Base-by-base conservation (phyloP, 1,140 invertebrate species). In the Leptopilina boulardi region DNA sequence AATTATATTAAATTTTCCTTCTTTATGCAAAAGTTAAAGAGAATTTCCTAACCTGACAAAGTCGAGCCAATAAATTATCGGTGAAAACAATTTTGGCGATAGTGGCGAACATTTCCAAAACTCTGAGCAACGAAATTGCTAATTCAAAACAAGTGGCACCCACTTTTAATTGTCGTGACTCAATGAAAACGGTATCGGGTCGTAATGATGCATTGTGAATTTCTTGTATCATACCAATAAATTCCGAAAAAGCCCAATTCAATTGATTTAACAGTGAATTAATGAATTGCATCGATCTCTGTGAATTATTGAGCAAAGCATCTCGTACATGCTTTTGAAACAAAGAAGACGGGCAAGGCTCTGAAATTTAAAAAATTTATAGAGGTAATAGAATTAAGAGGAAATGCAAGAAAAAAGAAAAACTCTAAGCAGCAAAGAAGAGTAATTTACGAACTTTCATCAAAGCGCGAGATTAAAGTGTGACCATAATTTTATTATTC, bases 171-270 rank as follows among this genome's bases (percentile, higher is more conserved):
- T 97, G 96, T 26, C 96, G 92, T 0, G 94, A 93, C 80, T 97
- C 96, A n/a, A 94, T 93, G 79, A 93, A 93, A 79, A 87, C 93
- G 87, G 89, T 93, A 92, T 90, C 95, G 90, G 89, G 95, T 93
- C 94, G 95, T 71, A 78, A 87, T 47, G 84, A 89, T 18, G 87
- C 81, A 77, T 87, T 88, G 38, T 89, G 86, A 82, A 97, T 96
- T 92, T 97, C 96, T 89, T 97, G 96, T 77, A 97, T 91, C 92
- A 97, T 94, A 18, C 95, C 94, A 81, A 97, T 96, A 79, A 97
- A 97, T 83, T 97, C 96, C 0, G 96, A 97, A 83, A 97, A 97
- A 0, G 96, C 94, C 96, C 96, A 97, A 87, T 97, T 97, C 0
- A 97, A 88, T 80, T 97, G 96, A 87, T 95, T 96, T 0, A 97